phyloP scores from a whole-genome alignment of 2,888 invertebrate genomes.

The Byasa hedistus region DNA sequence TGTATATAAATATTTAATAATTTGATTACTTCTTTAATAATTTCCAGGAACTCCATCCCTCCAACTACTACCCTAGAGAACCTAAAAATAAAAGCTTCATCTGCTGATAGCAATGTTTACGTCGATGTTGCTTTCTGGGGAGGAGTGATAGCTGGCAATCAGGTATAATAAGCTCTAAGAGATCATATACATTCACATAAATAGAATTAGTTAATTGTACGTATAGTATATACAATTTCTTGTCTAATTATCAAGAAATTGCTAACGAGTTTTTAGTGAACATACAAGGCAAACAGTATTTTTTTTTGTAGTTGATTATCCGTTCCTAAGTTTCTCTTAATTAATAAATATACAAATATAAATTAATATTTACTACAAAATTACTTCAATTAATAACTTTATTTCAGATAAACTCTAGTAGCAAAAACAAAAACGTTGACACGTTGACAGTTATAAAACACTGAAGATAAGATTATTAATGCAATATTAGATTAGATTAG shows the following conservation, averaged over 20 bases:
- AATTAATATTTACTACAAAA: too few species aligned
- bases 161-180: conserved; percentile 55
- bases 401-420: not conserved
- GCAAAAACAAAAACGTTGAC: not conserved
- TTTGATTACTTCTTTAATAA: too few species aligned
- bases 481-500: not conserved
- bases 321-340: too few species aligned
- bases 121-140: conserved; percentile 90
- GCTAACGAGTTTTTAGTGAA: too few species aligned
- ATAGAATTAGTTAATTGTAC: too few species aligned
- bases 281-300: too few species aligned
- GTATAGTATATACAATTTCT: too few species aligned
- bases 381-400: too few species aligned
- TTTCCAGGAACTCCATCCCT: conserved; percentile 84
- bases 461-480: not conserved
- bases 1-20: too few species aligned
- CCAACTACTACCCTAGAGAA: conserved; percentile 83
- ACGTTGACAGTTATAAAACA: not conserved
- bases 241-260: too few species aligned
- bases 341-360: too few species aligned
- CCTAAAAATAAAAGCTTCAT: conserved; percentile 79
- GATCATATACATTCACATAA: not conserved
- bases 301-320: too few species aligned
- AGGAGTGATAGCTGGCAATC: conserved; percentile 85
- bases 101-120: conserved; percentile 80